phyloP scores from a whole-genome alignment of 2,113 vertebrate species.

The Grus americana region DNA sequence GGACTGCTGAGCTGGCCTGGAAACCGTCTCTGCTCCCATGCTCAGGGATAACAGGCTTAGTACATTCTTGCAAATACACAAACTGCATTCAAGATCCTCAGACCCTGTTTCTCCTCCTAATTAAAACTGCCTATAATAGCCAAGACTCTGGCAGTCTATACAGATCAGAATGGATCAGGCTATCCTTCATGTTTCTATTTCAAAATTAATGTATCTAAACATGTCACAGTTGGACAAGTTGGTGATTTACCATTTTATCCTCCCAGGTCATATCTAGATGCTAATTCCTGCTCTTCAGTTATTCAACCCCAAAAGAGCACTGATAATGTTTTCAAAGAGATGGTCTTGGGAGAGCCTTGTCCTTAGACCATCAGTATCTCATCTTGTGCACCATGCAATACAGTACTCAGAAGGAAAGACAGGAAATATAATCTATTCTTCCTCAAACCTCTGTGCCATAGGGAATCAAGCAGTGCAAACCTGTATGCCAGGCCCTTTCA shows the following conservation, averaged over 20 bases:
- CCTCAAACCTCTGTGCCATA: neutral
- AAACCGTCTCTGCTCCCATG: neutral
- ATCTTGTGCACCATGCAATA: neutral
- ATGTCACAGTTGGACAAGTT: neutral
- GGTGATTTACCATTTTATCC: neutral
- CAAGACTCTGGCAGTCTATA: neutral
- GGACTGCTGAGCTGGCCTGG: neutral
- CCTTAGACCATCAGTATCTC: neutral
- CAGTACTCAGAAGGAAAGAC: neutral
- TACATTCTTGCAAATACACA: neutral
- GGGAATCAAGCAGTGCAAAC: neutral
- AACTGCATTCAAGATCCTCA: neutral
- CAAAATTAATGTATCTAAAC: neutral
- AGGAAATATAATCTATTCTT: neutral
- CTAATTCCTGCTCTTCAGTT: neutral
- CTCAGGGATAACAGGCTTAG: neutral
- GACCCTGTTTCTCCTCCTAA: neutral
- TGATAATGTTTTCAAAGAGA: neutral
- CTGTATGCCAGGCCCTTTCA: neutral
- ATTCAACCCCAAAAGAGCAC: neutral
- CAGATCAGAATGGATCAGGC: neutral
- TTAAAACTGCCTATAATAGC: neutral
- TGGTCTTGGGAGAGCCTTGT: neutral
- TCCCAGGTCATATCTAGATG: neutral
- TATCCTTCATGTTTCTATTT: neutral